Percentiles rank a stretch among this genome's conserved stretches.
These are phyloP conservation scores for Ectemnius continuus DNA, from an alignment of 2,888 invertebrate species.

Conservation along the genomic window DNA sequence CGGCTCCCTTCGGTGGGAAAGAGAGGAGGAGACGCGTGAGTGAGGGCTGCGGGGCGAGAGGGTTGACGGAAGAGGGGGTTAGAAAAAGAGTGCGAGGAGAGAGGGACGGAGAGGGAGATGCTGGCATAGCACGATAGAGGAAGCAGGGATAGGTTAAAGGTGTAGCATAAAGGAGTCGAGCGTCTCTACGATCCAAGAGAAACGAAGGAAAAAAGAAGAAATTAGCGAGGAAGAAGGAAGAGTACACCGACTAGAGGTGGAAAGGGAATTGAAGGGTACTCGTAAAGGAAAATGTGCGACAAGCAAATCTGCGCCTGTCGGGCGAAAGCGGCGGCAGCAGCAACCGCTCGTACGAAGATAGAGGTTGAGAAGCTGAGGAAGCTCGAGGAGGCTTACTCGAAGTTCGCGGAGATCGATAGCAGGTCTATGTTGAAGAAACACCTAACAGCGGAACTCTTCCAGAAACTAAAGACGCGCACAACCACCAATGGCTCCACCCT, in stretches of 20 bases:
- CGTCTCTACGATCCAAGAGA: not conserved
- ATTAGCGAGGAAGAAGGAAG: not conserved
- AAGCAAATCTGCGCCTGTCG: conserved; percentile 66
- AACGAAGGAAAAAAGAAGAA: not conserved
- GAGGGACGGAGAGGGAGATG: not conserved
- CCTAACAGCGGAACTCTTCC: conserved; percentile 75
- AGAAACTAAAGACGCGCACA: conserved; percentile 80
- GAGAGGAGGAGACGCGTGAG: too few relatives aligned
- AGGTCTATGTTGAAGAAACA: conserved; percentile 83
- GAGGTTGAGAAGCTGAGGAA: conserved; percentile 72
- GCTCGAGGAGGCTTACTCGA: conserved; percentile 79
- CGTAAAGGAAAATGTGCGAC: conserved; percentile 67
- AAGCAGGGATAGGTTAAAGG: conserved; percentile 18
- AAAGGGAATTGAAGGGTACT: not conserved
- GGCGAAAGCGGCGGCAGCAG: conserved; percentile 44
- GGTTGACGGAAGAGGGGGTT: not conserved
- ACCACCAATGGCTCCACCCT: conserved; percentile 82
- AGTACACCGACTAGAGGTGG: not conserved
- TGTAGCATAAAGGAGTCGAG: not conserved
- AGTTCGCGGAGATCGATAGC: conserved; percentile 79
- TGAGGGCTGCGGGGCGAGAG: conserved; percentile 5
- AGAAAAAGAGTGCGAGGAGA: not conserved
- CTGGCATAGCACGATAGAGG: conserved; percentile 28
- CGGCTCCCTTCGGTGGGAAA: not conserved
- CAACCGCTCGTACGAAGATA: conserved; percentile 17